Evolutionary conservation across 2,797 vertebrate genomes (phyloP), one percentile per base, ranked within the genome.

Genomic region (Acanthiza pusilla): DNA sequence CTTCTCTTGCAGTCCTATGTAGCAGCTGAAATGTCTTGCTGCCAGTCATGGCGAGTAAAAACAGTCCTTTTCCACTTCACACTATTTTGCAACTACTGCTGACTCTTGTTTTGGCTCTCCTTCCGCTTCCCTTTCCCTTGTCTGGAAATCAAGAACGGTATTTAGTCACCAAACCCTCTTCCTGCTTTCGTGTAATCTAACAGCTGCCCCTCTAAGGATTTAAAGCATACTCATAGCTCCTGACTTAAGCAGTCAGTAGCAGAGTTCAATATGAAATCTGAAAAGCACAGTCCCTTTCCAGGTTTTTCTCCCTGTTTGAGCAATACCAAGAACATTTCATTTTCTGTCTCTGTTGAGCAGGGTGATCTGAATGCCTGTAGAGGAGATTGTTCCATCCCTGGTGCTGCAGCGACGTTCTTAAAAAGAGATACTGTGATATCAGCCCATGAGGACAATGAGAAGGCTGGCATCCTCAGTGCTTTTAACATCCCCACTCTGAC

Each of bases 401-500:
- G 7, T 61, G 38, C 50, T 25, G 15, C 42, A 63, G 30, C 3
- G 1, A 67, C 74, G 22, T 9, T 85, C 30, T 83, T 60, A 18
- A 7, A 32, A 55, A 65, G 19, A 79, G 34, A 57, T 82, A 54
- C 13, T 5, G 4, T 34, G n/a, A 5, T 77, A 71, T 67, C 85
- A 85, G 57, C 11, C 13, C 3, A 2, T 30, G 72, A 65, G 54
- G 48, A 67, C 29, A 36, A 5, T 7, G 34, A 68, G n/a, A 85
- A 91, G n/a, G 34, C 30, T 68, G 71, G 21, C 67, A 91, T 61
- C 32, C 42, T 45, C 43, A 25, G 16, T 16, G 68, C 75, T 95
- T 93, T 88, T 90, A 84, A 62, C 17, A 62, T 88, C 88, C 16
- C 40, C 72, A 16, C 60, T 63, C 47, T 88, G 79, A 75, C 57